These are phyloP conservation scores for Phortica variegata DNA, from an alignment of 1,140 invertebrate genomes.

Conservation along the genomic window DNA sequence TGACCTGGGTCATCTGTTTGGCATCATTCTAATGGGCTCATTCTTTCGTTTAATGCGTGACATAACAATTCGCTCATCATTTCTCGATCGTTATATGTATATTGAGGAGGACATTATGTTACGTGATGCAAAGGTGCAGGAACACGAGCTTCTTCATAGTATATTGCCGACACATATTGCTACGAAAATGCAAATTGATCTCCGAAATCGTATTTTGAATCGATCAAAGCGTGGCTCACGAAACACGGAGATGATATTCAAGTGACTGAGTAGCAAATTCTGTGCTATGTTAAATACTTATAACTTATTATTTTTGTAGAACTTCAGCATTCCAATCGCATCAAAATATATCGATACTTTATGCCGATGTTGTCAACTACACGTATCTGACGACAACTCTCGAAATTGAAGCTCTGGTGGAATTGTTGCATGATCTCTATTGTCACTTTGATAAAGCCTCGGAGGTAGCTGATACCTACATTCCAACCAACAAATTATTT, in stretches of 20 bases:
- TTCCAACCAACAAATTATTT: neutral
- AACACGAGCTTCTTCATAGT: constrained; percentile 81
- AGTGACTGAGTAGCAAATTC: constrained; percentile 19
- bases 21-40: constrained; percentile 77
- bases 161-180: constrained; percentile 86
- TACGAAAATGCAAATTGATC: constrained; percentile 72
- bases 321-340: constrained; percentile 84
- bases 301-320: constrained; percentile 60
- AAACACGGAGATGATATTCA: constrained; percentile 14
- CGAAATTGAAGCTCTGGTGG: constrained; percentile 77
- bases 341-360: constrained; percentile 87
- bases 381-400: constrained; percentile 83
- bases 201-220: constrained; percentile 67
- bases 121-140: constrained; percentile 78
- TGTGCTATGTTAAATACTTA: neutral
- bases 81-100: constrained; percentile 80
- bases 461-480: constrained; percentile 61
- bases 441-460: constrained; percentile 91
- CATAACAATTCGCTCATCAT: constrained; percentile 79
- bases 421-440: constrained; percentile 90
- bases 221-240: neutral
- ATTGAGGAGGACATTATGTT: constrained; percentile 81
- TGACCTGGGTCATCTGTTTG: constrained; percentile 72
- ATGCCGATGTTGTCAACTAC: constrained; percentile 96
- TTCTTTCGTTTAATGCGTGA: constrained; percentile 85